Evolutionary conservation across 2,113 vertebrate species (phyloP).

Genomic region (Nematolebias whitei): DNA sequence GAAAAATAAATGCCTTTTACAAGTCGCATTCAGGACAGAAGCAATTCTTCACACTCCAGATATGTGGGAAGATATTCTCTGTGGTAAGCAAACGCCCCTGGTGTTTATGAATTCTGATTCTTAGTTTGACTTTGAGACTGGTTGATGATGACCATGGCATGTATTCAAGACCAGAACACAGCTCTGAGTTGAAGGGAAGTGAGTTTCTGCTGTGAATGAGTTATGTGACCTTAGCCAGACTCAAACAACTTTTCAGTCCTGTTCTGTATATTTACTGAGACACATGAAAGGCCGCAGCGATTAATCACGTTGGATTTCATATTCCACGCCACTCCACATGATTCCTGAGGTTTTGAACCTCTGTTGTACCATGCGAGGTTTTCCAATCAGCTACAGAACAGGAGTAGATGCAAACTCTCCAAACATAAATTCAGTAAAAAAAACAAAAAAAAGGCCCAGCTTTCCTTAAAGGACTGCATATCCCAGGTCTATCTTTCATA

Average conservation of each 20-base stretch:
- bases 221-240: constrained; percentile 53
- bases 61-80: constrained; percentile 54
- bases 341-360: constrained; percentile 54
- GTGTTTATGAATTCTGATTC: constrained; percentile 68
- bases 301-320: constrained; percentile 68
- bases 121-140: constrained; percentile 40
- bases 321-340: constrained; percentile 37
- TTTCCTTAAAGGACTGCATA: no score
- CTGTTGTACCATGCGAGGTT: constrained; percentile 33
- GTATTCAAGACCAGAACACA: constrained; percentile 48
- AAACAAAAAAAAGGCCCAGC: background rate
- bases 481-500: no score
- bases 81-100: constrained; percentile 52
- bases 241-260: constrained; percentile 58
- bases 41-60: constrained; percentile 34
- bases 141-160: constrained; percentile 53
- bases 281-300: constrained; percentile 62
- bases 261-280: constrained; percentile 67
- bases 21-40: background rate
- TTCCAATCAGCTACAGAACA: constrained; percentile 2
- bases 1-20: background rate
- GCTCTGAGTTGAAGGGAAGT: constrained; percentile 35
- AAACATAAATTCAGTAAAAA: constrained; percentile 5
- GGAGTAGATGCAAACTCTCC: constrained; percentile 20
- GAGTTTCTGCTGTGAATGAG: constrained; percentile 55